Conservation (phyloP, 2,113 vertebrate genomes). For the Turdus rufiventris region DNA sequence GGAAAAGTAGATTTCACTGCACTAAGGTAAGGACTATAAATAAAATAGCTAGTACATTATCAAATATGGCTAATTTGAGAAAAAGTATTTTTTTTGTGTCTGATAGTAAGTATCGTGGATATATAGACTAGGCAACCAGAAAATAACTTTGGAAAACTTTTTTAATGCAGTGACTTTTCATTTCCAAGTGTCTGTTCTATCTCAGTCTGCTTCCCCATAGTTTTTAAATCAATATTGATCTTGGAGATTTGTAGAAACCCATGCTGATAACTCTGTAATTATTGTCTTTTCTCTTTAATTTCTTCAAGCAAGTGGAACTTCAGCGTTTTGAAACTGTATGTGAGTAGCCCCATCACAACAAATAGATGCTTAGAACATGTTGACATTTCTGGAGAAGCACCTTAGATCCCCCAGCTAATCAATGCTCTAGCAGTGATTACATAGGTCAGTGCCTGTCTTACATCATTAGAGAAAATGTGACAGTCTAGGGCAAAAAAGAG, state of each 20-base stretch:
- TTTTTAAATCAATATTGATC: constrained; percentile 29
- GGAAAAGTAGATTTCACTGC: neutral
- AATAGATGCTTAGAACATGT: neutral
- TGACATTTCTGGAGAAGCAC: neutral
- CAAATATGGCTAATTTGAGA: neutral
- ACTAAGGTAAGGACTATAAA: neutral
- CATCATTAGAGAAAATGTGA: neutral
- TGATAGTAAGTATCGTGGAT: neutral
- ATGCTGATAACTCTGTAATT: neutral
- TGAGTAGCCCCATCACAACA: neutral
- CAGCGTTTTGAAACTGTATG: neutral
- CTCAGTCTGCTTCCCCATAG: neutral
- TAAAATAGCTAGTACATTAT: neutral
- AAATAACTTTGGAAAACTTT: neutral
- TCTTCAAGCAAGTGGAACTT: neutral
- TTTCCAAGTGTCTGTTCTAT: neutral
- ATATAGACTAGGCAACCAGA: neutral
- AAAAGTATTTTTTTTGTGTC: neutral
- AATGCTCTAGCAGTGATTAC: neutral
- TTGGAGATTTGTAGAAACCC: neutral
- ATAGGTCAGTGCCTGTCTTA: neutral
- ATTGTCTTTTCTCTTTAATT: neutral
- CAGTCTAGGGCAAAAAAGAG: neutral
- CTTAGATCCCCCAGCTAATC: neutral
- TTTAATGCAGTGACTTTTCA: neutral